Percentiles rank a stretch among this genome's conserved stretches.
Conservation (phyloP, 2,113 vertebrate genomes). For the Nansenia antarctica region DNA sequence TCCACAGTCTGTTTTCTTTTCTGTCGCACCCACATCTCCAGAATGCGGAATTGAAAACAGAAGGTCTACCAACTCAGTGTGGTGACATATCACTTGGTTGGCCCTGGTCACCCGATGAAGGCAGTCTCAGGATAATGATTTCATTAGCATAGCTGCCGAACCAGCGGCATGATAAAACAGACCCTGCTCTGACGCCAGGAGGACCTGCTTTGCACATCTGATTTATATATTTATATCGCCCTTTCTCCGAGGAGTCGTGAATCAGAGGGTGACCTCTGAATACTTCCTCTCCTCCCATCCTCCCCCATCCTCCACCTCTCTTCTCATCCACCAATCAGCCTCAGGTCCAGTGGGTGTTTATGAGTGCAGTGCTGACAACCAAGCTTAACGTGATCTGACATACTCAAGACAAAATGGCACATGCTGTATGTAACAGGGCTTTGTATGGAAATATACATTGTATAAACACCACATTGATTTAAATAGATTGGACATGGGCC, state of each 20-base stretch:
- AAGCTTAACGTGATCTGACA: neutral
- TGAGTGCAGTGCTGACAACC: neutral
- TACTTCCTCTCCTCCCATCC: neutral
- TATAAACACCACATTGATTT: neutral
- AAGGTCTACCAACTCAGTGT: neutral
- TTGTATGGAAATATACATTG: neutral
- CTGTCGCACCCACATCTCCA: neutral
- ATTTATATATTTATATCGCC: slow-evolving; percentile 3
- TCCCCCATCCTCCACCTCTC: neutral
- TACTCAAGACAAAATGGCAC: neutral
- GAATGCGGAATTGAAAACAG: neutral
- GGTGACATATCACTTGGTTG: neutral
- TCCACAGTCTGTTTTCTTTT: slow-evolving; percentile 10
- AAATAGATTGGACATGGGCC: neutral
- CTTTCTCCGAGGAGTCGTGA: neutral
- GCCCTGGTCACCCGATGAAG: neutral
- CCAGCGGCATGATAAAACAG: neutral
- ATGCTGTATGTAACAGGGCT: neutral
- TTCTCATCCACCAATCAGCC: neutral
- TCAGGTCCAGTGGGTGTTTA: neutral
- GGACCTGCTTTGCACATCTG: neutral
- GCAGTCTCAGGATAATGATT: neutral
- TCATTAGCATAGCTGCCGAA: neutral
- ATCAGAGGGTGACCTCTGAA: slow-evolving; percentile 10
- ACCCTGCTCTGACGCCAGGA: neutral